Percentiles rank a stretch among this genome's conserved stretches.
Evolutionary conservation across 2,888 invertebrate genomes (phyloP).

Genomic region (Cantharis rufa): DNA sequence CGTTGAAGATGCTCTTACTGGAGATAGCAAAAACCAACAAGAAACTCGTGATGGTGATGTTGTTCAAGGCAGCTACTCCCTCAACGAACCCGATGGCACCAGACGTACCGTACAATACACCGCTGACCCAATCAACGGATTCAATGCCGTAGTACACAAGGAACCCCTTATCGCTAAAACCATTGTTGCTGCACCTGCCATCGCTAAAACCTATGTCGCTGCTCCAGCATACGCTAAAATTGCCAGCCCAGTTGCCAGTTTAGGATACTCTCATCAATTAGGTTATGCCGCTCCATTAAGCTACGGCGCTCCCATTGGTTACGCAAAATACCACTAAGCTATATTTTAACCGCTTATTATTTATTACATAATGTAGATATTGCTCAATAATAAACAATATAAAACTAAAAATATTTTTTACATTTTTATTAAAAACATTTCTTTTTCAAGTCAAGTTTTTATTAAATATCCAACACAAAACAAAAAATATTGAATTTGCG

Average conservation of each 20-base stretch:
- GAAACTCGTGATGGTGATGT: slow-evolving; percentile 59
- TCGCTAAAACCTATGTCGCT: background rate
- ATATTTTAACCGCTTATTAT: background rate
- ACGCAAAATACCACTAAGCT: background rate
- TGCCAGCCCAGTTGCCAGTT: background rate
- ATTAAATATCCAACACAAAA: no score
- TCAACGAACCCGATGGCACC: slow-evolving; percentile 60
- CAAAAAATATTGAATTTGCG: no score
- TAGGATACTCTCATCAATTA: slow-evolving; percentile 8
- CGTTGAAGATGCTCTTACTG: slow-evolving; percentile 59
- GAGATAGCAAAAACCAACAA: slow-evolving; percentile 59
- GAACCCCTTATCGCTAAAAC: slow-evolving; percentile 56
- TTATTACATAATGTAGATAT: background rate
- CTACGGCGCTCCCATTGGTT: background rate
- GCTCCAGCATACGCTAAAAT: slow-evolving; percentile 1
- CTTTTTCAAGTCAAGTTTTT: no score
- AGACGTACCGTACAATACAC: slow-evolving; percentile 59
- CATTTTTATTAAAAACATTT: background rate
- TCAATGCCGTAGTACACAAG: slow-evolving; percentile 66
- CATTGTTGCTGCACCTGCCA: slow-evolving; percentile 4
- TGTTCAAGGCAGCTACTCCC: slow-evolving; percentile 58
- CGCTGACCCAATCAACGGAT: slow-evolving; percentile 64
- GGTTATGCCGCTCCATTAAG: slow-evolving; percentile 33
- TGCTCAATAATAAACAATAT: background rate
- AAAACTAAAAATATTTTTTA: background rate